Base-by-base conservation (phyloP, 2,113 vertebrate genomes). In the Ophthalmolycus amberensis region DNA sequence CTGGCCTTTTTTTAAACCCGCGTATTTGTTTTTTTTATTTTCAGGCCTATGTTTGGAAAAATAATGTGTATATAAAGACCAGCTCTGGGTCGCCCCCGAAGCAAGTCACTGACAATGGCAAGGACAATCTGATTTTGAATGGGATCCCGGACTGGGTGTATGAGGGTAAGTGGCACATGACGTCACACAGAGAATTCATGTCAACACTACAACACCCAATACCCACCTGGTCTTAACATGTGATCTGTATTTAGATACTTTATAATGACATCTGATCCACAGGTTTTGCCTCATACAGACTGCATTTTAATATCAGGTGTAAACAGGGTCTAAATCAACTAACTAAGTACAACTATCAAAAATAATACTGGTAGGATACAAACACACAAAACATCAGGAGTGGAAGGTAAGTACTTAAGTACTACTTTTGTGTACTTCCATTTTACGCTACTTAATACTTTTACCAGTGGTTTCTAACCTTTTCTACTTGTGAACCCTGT, bases 71-170 rank as follows among this genome's bases (percentile, higher is more conserved):
- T 80, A 82, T 99, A 86, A 97, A 96, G 92, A 92, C 80, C 88
- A 94, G 91, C 58, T 96, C 96, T 7, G 85, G 46, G 83, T 88
- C 94, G 1, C 22, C 72, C 58, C 12, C 94, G 71, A 48, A 93
- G 78, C 93, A 90, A 90, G 87, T 99, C 89, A 99, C 97, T 25
- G 82, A 4, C 42, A 95, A 90, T 68, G 98, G 97, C 74, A 77
- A 90, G 86, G 83, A 95, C 68, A 96, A 97, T 89, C 20, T 87
- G 85, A 96, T 99, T 88, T 95, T 96, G 74, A 99, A 99, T 86
- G 98, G 98, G 20, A 93, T 99, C 79, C 98, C 98, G 50, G 98
- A 99, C 80, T 99, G 98, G 98, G 96, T 99, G 58, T 99, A 99
- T 88, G 98, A 99, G 91, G 98, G 98, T 98, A 91, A 93, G 85